Evolutionary conservation across 2,113 vertebrate genomes (phyloP), one percentile per base, ranked within the genome.

Genomic region (Riparia riparia): DNA sequence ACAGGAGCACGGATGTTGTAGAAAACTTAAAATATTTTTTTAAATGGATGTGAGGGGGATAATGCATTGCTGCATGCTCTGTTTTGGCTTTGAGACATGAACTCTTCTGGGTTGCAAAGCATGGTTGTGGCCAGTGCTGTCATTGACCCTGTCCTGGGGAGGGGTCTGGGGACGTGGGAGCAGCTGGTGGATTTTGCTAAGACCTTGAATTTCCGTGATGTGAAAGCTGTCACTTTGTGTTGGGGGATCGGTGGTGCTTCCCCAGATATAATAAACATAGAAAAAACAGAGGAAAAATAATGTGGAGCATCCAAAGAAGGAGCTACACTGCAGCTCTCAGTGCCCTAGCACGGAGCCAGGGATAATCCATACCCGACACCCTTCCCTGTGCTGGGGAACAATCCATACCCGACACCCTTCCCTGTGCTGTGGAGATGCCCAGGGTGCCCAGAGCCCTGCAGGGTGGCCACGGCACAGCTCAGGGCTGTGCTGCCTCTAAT

Each of bases 281-380:
- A 37, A 37, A 22, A 61, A 86, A 49, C 17, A 19, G 29, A 12
- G 6, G 3, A 31, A 83, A 56, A 68, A n/a, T 5, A n/a, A 37
- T 3, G 12, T 3, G 21, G 42, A n/a, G 21, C 7, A 5, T 21
- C 6, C 2, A 10, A 44, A 56, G 16, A 29, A 71, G 18, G 18
- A 80, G 14, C 8, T 51, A 28, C 7, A 1, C 17, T 12, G 49
- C 0, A 2, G 9, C 14, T 41, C 49, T 9, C 22, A 28, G 44
- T 11, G 39, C 12, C 26, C 25, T 21, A 42, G 2, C 8, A 14
- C 0, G 0, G 39, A 82, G n/a, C 26, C 0, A 1, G 54, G 22
- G 4, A 15, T 14, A 21, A 1, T 29, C 41, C 0, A 1, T 2
- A 4, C 20, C 49, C n/a, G 32, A 0, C 21, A 4, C 17, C 29